phyloP scores from a whole-genome alignment of 2,888 invertebrate genomes.

The Mesodorylaimus sp. region DNA sequence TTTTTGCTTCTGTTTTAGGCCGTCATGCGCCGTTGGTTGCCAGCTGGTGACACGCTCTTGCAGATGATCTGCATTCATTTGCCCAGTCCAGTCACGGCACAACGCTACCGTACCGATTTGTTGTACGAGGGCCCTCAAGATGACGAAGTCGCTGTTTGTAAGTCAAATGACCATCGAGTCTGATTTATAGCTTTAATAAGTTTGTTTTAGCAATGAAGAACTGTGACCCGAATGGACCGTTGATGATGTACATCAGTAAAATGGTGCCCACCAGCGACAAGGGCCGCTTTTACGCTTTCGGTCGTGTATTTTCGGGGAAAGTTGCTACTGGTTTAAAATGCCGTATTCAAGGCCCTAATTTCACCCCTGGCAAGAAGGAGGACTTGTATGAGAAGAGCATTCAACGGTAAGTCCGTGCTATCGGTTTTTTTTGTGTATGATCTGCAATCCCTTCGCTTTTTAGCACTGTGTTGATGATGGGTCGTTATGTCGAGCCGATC shows the following conservation, averaged over 20 bases:
- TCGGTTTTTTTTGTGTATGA: not conserved
- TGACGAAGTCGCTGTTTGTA: slow-evolving; percentile 76
- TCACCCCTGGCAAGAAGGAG: slow-evolving; percentile 89
- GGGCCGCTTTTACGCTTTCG: slow-evolving; percentile 99
- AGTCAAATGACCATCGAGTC: slow-evolving; percentile 30
- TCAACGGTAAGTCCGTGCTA: slow-evolving; percentile 45
- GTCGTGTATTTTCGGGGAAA: slow-evolving; percentile 96
- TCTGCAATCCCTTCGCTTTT: slow-evolving; percentile 4
- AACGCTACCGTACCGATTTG: slow-evolving; percentile 98
- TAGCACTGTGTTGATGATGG: slow-evolving; percentile 99
- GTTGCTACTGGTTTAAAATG: slow-evolving; percentile 46
- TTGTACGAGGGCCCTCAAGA: slow-evolving; percentile 95
- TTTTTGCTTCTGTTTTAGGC: slow-evolving; percentile 38
- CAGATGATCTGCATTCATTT: slow-evolving; percentile 99
- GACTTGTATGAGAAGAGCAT: slow-evolving; percentile 97
- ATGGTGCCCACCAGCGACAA: slow-evolving; percentile 99
- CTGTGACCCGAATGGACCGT: slow-evolving; percentile 86
- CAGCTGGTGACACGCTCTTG: slow-evolving; percentile 95
- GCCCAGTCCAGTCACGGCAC: slow-evolving; percentile 94
- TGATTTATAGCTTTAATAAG: slow-evolving; percentile 4
- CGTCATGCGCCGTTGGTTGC: slow-evolving; percentile 97
- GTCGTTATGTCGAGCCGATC: slow-evolving; percentile 95
- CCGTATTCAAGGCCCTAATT: slow-evolving; percentile 98
- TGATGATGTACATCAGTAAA: slow-evolving; percentile 99
- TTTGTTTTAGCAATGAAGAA: slow-evolving; percentile 42